Evolutionary conservation across 2,797 vertebrate genomes (phyloP).

Genomic region (Pogonophryne albipinna): DNA sequence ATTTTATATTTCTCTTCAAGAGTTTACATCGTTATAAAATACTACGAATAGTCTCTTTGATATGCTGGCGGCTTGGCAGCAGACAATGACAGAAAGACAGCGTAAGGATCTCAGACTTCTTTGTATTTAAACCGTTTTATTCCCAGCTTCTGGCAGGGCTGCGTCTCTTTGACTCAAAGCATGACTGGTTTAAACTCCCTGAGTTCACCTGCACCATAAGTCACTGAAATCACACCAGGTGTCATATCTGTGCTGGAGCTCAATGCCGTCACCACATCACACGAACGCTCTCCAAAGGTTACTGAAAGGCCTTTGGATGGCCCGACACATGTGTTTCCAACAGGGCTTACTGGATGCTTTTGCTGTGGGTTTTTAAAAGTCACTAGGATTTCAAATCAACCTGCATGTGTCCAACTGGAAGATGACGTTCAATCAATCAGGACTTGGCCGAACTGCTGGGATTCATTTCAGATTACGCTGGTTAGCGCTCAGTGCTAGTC

Average conservation of each 20-base stretch:
- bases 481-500: conserved; percentile 67
- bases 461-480: conserved; percentile 35
- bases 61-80: conserved; percentile 60
- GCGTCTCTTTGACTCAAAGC: conserved; percentile 45
- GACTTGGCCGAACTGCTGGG: conserved; percentile 28
- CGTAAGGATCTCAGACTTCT: conserved; percentile 16
- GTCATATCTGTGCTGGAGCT: conserved; percentile 50
- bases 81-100: conserved; percentile 28
- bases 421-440: conserved; percentile 11
- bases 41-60: conserved; percentile 54
- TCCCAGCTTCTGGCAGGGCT: conserved; percentile 39
- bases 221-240: conserved; percentile 67
- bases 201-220: conserved; percentile 55
- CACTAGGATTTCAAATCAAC: conserved; percentile 44
- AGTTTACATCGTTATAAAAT: conserved; percentile 21
- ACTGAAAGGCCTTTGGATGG: conserved; percentile 5
- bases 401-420: conserved; percentile 43
- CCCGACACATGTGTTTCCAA: conserved; percentile 30
- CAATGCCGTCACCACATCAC: conserved; percentile 45
- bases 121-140: conserved; percentile 43
- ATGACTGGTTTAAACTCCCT: conserved; percentile 33
- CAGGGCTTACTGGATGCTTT: conserved; percentile 15
- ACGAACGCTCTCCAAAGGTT: conserved; percentile 25
- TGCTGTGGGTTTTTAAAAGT: conserved; percentile 30
- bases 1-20: conserved; percentile 55